Conservation (phyloP, 2,113 vertebrate genomes). For the Rhodinocichla rosea region DNA sequence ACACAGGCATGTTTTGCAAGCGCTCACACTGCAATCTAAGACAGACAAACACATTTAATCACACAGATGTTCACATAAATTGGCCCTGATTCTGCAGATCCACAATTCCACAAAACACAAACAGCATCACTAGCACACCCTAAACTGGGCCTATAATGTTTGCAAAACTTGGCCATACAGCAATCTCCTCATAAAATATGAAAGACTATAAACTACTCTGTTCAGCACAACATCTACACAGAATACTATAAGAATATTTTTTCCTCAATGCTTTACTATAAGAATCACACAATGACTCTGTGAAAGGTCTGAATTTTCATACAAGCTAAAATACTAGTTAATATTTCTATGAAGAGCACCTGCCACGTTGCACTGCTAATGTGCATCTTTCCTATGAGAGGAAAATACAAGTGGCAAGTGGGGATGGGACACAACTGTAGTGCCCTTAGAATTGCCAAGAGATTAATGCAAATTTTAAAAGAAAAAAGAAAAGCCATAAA, state of each 20-base stretch:
- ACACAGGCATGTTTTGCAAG: neutral
- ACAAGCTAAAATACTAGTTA: neutral
- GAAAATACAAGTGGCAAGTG: rapidly evolving
- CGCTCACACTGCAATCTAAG: neutral
- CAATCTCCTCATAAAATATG: neutral
- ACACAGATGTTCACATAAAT: neutral
- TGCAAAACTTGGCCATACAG: neutral
- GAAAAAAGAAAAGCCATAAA: neutral
- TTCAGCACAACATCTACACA: neutral
- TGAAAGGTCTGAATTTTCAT: neutral
- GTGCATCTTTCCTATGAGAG: rapidly evolving
- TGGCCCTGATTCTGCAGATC: neutral
- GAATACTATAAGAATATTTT: neutral
- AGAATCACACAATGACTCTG: neutral
- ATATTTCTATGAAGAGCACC: neutral
- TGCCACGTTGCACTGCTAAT: rapidly evolving
- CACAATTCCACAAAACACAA: neutral
- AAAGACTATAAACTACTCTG: neutral
- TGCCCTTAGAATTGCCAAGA: neutral
- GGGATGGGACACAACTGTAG: neutral
- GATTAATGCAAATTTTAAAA: neutral
- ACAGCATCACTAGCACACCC: neutral
- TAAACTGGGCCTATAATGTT: neutral
- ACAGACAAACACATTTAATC: neutral
- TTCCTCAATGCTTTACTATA: neutral